These are phyloP conservation scores for Pimpla rufipes DNA, from an alignment of 2,888 invertebrate species.

Conservation along the genomic window DNA sequence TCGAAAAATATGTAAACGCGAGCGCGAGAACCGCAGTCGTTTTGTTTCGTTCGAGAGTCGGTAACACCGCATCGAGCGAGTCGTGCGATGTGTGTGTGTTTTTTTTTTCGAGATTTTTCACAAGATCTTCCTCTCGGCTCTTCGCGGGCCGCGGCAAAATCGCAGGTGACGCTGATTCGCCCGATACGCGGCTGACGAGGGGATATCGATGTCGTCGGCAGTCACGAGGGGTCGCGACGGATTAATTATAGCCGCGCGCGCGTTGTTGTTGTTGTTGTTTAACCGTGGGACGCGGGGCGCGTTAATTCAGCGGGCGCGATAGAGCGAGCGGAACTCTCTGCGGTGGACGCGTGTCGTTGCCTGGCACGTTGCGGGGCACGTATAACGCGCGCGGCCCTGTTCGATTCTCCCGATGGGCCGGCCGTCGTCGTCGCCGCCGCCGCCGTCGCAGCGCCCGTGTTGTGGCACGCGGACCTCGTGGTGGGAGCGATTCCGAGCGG, in stretches of 20 bases:
- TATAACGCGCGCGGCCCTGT: slow-evolving; percentile 79
- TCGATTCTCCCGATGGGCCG: slow-evolving; percentile 79
- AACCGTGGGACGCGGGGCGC: slow-evolving; percentile 39
- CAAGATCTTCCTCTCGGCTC: too few species aligned
- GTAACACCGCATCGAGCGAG: too few species aligned
- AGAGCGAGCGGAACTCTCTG: slow-evolving; percentile 49
- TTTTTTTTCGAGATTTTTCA: not conserved
- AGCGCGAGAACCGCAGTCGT: too few species aligned
- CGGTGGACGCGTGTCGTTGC: slow-evolving; percentile 73
- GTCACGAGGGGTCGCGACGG: not conserved
- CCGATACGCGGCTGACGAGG: not conserved
- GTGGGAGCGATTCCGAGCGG: slow-evolving; percentile 77
- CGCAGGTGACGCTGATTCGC: too few species aligned
- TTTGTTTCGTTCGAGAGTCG: too few species aligned
- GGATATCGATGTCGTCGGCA: not conserved
- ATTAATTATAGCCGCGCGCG: slow-evolving; percentile 9
- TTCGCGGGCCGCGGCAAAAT: too few species aligned
- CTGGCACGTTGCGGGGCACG: slow-evolving; percentile 77
- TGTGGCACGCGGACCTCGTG: slow-evolving; percentile 67
- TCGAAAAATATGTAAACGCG: too few species aligned
- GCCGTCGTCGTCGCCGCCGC: slow-evolving; percentile 66
- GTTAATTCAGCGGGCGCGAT: slow-evolving; percentile 46
- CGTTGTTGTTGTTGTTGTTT: too few species aligned
- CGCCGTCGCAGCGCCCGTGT: slow-evolving; percentile 60
- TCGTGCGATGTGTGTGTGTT: too few species aligned